Conservation (phyloP, 2,113 vertebrate species). For the Tringa solitaria region DNA sequence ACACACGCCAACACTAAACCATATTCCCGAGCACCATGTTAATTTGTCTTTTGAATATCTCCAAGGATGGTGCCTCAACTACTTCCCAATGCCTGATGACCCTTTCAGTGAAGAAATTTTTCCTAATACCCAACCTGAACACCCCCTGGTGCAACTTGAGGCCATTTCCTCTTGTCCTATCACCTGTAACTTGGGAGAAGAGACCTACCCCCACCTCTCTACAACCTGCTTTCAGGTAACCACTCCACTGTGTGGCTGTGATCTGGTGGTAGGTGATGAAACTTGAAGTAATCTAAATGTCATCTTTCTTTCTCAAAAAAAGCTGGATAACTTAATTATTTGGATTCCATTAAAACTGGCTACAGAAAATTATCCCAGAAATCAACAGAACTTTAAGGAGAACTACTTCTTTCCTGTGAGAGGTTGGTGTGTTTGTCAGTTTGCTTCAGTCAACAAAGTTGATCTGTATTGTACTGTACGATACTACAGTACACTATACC, state of each 20-base stretch:
- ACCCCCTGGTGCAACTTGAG: too few relatives aligned
- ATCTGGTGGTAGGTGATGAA: background rate
- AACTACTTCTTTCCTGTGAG: background rate
- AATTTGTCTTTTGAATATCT: too few relatives aligned
- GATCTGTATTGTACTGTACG: background rate
- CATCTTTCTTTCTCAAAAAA: background rate
- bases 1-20: too few relatives aligned
- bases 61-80: too few relatives aligned
- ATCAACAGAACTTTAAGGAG: background rate
- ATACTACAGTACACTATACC: background rate
- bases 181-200: too few relatives aligned
- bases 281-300: background rate
- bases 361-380: background rate
- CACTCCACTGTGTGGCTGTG: background rate
- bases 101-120: too few relatives aligned
- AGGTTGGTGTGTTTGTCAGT: background rate
- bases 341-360: background rate
- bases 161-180: too few relatives aligned
- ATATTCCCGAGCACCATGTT: too few relatives aligned
- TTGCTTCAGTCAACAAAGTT: background rate
- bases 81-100: too few relatives aligned
- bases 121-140: too few relatives aligned
- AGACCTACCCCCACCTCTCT: too few relatives aligned
- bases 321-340: background rate
- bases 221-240: too few relatives aligned